Conservation (phyloP, 2,113 vertebrate species). For the Embiotoca jacksoni region DNA sequence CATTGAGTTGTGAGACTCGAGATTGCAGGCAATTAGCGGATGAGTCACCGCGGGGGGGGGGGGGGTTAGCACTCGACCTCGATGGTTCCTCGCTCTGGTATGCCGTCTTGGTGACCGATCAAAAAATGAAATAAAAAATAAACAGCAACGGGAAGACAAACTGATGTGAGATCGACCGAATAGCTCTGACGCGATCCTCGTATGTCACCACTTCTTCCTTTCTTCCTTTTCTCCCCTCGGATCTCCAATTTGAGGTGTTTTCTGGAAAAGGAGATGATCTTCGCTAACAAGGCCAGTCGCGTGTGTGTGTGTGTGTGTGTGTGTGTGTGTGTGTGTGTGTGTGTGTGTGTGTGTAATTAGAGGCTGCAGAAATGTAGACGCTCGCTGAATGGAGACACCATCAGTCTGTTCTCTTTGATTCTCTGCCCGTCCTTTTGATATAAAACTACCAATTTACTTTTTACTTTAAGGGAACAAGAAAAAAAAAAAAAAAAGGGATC, state of each 20-base stretch:
- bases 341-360: conserved; percentile 36
- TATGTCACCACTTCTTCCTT: conserved; percentile 28
- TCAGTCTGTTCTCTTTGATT: not conserved
- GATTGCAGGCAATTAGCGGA: conserved; percentile 54
- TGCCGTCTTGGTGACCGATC: conserved; percentile 33
- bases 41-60: conserved; percentile 57
- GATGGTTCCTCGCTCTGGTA: not conserved
- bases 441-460: conserved; percentile 25
- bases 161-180: not conserved
- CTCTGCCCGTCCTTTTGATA: conserved; percentile 1
- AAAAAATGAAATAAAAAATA: not conserved
- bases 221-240: conserved; percentile 20
- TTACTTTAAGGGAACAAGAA: not conserved
- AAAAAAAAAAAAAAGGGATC: too few species aligned
- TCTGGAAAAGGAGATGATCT: conserved; percentile 19
- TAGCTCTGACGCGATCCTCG: conserved; percentile 24
- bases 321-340: too few species aligned
- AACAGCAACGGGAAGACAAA: not conserved
- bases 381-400: not conserved
- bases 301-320: conserved; percentile 6
- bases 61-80: conserved; percentile 29
- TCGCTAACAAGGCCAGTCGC: conserved; percentile 42
- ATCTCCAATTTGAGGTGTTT: conserved; percentile 47
- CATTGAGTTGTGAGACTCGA: conserved; percentile 32
- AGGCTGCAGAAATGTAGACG: not conserved